Conservation (phyloP, 2,888 invertebrate species). For the Xylocampa areola region DNA sequence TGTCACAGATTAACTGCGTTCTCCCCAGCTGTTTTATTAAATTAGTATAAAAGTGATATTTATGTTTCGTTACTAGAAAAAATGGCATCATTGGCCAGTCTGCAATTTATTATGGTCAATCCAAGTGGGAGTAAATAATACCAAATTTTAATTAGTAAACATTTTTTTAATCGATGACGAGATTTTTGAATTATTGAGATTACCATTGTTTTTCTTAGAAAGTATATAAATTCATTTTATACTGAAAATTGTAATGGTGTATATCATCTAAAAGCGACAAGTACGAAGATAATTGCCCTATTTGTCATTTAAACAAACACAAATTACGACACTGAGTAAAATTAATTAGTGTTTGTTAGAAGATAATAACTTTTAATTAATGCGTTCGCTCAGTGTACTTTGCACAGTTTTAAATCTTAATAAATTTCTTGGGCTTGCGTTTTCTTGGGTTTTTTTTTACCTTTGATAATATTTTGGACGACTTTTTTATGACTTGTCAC, state of each 20-base stretch:
- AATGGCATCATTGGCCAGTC: too few relatives aligned
- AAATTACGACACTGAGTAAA: conserved; percentile 65
- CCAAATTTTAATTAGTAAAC: too few relatives aligned
- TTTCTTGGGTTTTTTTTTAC: conserved; percentile 6
- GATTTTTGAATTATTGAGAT: too few relatives aligned
- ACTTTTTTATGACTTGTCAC: too few relatives aligned
- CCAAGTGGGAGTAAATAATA: too few relatives aligned
- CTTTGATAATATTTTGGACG: too few relatives aligned
- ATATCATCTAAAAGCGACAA: conserved; percentile 38
- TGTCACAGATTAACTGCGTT: too few relatives aligned
- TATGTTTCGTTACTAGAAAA: too few relatives aligned
- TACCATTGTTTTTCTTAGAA: background rate
- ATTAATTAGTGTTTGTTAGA: conserved; percentile 67
- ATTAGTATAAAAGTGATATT: too few relatives aligned
- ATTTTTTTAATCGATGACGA: too few relatives aligned
- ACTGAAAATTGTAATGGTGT: conserved; percentile 30
- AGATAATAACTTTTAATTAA: conserved; percentile 61
- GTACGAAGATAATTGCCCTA: conserved; percentile 64
- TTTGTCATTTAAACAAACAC: conserved; percentile 72
- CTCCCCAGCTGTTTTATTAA: too few relatives aligned
- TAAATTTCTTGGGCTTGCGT: conserved; percentile 29
- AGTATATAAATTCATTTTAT: conserved; percentile 18
- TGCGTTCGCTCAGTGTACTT: conserved; percentile 39
- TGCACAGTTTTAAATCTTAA: conserved; percentile 39
- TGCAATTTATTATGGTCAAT: too few relatives aligned